phyloP scores from a whole-genome alignment of 2,888 invertebrate species.

The Archips crataeganus region DNA sequence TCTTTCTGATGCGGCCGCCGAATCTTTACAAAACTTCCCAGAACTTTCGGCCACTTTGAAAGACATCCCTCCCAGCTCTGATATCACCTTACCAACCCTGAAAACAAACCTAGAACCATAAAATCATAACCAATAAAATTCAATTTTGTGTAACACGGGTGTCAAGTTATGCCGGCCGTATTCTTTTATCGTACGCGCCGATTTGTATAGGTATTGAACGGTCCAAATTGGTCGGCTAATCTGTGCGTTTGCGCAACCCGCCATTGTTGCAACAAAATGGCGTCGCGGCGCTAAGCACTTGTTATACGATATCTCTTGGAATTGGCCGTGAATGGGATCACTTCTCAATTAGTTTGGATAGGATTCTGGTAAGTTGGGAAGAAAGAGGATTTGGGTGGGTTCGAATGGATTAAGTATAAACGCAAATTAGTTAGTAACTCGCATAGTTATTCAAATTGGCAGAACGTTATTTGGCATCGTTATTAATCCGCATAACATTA shows the following conservation, averaged over 20 bases:
- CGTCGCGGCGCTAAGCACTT: slow-evolving; percentile 41
- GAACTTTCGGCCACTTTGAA: slow-evolving; percentile 43
- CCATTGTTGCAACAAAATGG: slow-evolving; percentile 59
- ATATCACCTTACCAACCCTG: slow-evolving; percentile 47
- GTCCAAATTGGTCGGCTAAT: slow-evolving; percentile 72
- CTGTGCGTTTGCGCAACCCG: slow-evolving; percentile 62
- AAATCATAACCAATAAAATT: not conserved
- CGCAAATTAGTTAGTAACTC: not conserved
- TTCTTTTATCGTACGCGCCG: slow-evolving; percentile 58
- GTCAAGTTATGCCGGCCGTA: slow-evolving; percentile 29
- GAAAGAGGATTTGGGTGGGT: not conserved
- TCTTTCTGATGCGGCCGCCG: slow-evolving; percentile 12
- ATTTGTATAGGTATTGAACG: slow-evolving; percentile 58
- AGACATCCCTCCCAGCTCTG: slow-evolving; percentile 53
- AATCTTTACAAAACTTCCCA: slow-evolving; percentile 33
- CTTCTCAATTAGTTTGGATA: slow-evolving; percentile 7
- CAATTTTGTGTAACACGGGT: not conserved
- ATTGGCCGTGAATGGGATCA: slow-evolving; percentile 1
- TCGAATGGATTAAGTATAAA: not conserved
- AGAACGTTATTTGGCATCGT: no score
- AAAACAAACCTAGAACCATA: not conserved
- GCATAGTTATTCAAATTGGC: no score
- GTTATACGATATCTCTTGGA: slow-evolving; percentile 25
- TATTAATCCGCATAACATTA: no score
- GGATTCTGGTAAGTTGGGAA: not conserved